phyloP scores from a whole-genome alignment of 2,113 vertebrate genomes.

The Corydoras sp. region DNA sequence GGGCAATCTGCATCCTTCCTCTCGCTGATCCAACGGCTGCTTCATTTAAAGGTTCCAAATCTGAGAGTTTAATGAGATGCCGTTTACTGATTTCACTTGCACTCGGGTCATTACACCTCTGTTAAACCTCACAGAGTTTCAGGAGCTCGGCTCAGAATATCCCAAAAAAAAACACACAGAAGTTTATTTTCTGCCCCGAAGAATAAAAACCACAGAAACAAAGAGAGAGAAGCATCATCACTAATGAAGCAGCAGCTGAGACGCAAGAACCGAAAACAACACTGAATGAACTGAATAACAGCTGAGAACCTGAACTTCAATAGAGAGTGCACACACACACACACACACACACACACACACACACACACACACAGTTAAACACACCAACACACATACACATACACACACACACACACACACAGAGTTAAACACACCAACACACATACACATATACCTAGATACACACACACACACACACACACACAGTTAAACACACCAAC shows the following conservation, averaged over 20 bases:
- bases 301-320: background rate
- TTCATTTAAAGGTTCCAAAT: background rate
- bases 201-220: too few species aligned
- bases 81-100: background rate
- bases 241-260: too few species aligned
- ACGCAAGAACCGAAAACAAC: too few species aligned
- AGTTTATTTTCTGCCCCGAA: too few species aligned
- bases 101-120: background rate
- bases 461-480: slow-evolving; percentile 9
- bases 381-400: too few species aligned
- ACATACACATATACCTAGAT: background rate
- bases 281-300: background rate
- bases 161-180: too few species aligned
- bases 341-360: slow-evolving; percentile 1
- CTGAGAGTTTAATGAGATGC: background rate
- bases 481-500: too few species aligned
- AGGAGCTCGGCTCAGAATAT: too few species aligned
- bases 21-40: background rate
- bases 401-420: background rate
- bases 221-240: too few species aligned
- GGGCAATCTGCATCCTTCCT: background rate
- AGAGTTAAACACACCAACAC: background rate
- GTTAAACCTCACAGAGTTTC: background rate
- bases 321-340: background rate
- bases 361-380: slow-evolving; percentile 12